These are phyloP conservation scores for Dolichomitus sp. DNA, from an alignment of 2,888 invertebrate species.

Conservation along the genomic window DNA sequence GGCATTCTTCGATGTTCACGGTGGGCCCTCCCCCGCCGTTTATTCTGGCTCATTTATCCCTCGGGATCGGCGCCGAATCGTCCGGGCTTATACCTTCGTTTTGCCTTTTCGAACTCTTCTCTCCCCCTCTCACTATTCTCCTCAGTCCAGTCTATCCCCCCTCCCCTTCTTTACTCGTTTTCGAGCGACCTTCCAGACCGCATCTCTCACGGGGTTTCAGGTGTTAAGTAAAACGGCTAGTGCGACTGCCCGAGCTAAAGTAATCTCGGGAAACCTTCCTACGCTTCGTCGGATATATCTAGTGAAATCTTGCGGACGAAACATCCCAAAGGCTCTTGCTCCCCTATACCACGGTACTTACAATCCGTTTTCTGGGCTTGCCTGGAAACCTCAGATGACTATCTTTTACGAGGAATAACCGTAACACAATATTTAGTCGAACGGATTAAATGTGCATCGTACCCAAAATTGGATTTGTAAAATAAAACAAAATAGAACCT, in stretches of 20 bases:
- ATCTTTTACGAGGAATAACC: slow-evolving; percentile 45
- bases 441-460: too few relatives aligned
- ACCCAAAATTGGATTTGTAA: neutral
- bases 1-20: slow-evolving; percentile 74
- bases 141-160: slow-evolving; percentile 3
- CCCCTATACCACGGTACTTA: slow-evolving; percentile 30
- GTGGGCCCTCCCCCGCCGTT: slow-evolving; percentile 66
- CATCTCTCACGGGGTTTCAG: slow-evolving; percentile 71
- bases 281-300: slow-evolving; percentile 61
- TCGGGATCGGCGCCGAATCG: slow-evolving; percentile 69
- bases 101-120: slow-evolving; percentile 64
- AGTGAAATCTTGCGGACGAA: slow-evolving; percentile 55
- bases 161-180: neutral
- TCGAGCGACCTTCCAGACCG: slow-evolving; percentile 31
- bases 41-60: slow-evolving; percentile 79
- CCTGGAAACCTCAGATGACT: slow-evolving; percentile 38
- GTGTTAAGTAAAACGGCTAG: slow-evolving; percentile 77
- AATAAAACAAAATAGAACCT: neutral
- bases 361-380: slow-evolving; percentile 32
- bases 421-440: neutral
- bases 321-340: slow-evolving; percentile 20
- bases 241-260: slow-evolving; percentile 55
- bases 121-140: slow-evolving; percentile 23
- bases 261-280: slow-evolving; percentile 62
- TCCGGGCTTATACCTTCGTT: slow-evolving; percentile 67